These are phyloP conservation scores for Alitta virens DNA, from an alignment of 2,888 invertebrate genomes.

Conservation along the genomic window DNA sequence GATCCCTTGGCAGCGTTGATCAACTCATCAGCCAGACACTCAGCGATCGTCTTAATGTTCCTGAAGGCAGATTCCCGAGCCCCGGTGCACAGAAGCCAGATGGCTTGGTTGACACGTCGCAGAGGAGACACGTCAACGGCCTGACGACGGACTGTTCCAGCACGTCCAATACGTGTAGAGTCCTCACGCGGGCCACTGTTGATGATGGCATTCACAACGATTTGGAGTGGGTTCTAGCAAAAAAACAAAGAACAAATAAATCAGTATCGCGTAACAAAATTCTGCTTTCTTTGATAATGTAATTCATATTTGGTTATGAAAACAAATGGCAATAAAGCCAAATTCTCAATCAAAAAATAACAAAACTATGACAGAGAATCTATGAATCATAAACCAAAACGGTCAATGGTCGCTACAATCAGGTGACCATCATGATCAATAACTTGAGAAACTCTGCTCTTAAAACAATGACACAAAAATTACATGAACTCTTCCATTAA, in stretches of 20 bases:
- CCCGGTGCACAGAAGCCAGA: constrained; percentile 98
- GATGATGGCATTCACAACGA: constrained; percentile 94
- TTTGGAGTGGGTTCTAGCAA: constrained; percentile 67
- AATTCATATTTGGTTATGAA: no score
- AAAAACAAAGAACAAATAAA: background rate
- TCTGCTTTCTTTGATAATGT: no score
- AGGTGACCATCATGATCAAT: no score
- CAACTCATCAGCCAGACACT: constrained; percentile 98
- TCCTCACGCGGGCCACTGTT: constrained; percentile 99
- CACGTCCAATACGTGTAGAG: constrained; percentile 98
- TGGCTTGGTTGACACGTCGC: constrained; percentile 97
- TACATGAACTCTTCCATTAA: no score
- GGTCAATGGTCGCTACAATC: no score
- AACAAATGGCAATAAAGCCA: no score
- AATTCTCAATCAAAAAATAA: no score
- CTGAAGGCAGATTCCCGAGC: constrained; percentile 99
- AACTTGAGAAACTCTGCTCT: no score
- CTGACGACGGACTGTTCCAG: constrained; percentile 99
- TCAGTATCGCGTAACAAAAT: no score
- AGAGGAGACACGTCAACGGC: constrained; percentile 99
- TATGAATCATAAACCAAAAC: no score
- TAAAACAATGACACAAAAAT: no score
- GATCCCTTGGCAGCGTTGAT: constrained; percentile 99
- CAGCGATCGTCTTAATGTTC: constrained; percentile 99
- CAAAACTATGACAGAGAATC: no score